Base-by-base conservation (phyloP, 2,797 vertebrate genomes). In the Tympanoctomys barrerae region DNA sequence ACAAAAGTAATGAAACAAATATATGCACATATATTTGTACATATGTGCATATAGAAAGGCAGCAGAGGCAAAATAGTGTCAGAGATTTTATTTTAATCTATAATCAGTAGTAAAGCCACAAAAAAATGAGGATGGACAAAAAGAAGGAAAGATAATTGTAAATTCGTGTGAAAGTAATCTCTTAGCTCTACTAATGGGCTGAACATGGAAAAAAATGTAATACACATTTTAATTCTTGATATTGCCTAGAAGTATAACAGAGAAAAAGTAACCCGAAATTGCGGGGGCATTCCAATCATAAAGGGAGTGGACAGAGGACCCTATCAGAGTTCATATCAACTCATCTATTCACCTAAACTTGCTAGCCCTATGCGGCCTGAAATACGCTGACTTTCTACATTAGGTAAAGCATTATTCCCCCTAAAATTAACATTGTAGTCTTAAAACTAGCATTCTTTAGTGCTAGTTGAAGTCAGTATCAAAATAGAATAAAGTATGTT, bases 81-180 rank as follows among this genome's bases (percentile, higher is more conserved):
- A 61, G 6, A 84, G 28, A 73, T 57, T 81, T 13, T 70, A 22
- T 81, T 82, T 95, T 75, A 92, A 90, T 82, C 33, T 92, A 68
- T 21, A 39, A 13, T 82, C 61, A 94, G 36, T 2, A 92, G 4
- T 80, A 33, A 89, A 71, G 12, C 12, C 49, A 78, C 24, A 5
- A 5, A 91, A 91, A 93, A 87, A 57, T 49, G 21, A 90, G 18
- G 59, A 26, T 1, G 49, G 12, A 33, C 91, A 19, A 88, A 87
- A 78, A 7, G 77, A 93, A 89, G 0, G 26, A 59, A 59, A 87
- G 21, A 54, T 57, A 42, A 81, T 28, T 85, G 19, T 59, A 39
- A 89, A 89, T 22, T 46, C 33, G 12, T n/a, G 91, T 88, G 22
- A 73, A 87, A 13, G 21, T 70, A 83, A 83, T 87, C 26, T 75